A percentile compares a stretch with the other conserved stretches of the same genome.
These are phyloP conservation scores for Xenopus petersii DNA, from an alignment of 2,797 vertebrate species.

Conservation along the genomic window DNA sequence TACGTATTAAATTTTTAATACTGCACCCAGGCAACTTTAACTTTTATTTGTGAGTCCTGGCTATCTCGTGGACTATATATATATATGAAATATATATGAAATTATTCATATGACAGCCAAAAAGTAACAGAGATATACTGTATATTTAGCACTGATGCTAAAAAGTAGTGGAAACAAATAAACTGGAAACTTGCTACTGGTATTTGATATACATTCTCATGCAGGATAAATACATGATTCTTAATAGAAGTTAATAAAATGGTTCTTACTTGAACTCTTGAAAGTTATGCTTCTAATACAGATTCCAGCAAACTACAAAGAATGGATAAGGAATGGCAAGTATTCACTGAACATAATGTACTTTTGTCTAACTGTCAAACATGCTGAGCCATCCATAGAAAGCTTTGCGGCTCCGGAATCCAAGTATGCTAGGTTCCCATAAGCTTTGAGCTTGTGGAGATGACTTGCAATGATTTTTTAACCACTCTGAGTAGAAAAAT, in stretches of 20 bases:
- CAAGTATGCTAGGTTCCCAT: slow-evolving; percentile 28
- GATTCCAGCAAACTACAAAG: slow-evolving; percentile 40
- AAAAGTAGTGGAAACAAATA: too few species aligned
- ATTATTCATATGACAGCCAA: too few species aligned
- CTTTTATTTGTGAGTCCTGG: too few species aligned
- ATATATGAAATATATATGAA: too few species aligned
- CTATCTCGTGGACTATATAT: too few species aligned
- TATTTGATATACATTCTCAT: too few species aligned
- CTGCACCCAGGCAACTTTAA: too few species aligned
- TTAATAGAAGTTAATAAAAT: slow-evolving; percentile 19
- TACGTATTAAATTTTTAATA: too few species aligned
- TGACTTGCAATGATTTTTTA: slow-evolving; percentile 27
- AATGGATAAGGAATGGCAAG: slow-evolving; percentile 42
- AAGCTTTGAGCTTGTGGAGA: slow-evolving; percentile 23
- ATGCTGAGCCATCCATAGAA: slow-evolving; percentile 42
- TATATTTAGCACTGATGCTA: too few species aligned
- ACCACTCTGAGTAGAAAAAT: slow-evolving; percentile 20
- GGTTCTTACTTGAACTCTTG: slow-evolving; percentile 11
- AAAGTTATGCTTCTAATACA: slow-evolving; percentile 30
- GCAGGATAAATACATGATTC: neutral
- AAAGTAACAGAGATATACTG: too few species aligned
- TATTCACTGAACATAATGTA: slow-evolving; percentile 41
- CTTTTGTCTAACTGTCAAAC: slow-evolving; percentile 47
- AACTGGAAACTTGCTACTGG: too few species aligned
- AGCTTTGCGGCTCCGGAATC: slow-evolving; percentile 22